Percentiles rank a stretch among this genome's conserved stretches.
Evolutionary conservation across 2,113 vertebrate species (phyloP).

Genomic region (Aptenodytes forsteri): DNA sequence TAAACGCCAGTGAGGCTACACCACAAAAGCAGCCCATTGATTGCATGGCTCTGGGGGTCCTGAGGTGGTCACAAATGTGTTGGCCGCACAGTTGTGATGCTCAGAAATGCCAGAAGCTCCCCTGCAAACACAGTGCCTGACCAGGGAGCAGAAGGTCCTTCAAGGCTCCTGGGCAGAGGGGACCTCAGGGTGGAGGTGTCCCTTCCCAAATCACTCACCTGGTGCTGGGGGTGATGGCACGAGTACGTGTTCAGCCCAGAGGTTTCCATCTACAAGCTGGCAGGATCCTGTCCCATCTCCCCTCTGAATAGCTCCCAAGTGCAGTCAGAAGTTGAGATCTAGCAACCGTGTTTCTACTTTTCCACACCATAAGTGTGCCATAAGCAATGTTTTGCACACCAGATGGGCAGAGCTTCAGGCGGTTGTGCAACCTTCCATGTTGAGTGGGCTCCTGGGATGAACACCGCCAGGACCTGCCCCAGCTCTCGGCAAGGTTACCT

Average conservation of each 20-base stretch:
- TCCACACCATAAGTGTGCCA: background rate
- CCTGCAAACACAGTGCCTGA: background rate
- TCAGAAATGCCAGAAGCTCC: background rate
- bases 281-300: background rate
- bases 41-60: accelerated
- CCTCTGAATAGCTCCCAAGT: background rate
- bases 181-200: background rate
- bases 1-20: accelerated
- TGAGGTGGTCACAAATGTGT: accelerated
- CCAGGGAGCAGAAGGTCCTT: background rate
- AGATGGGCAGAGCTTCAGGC: background rate
- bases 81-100: background rate
- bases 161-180: background rate
- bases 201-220: background rate
- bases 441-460: background rate
- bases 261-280: background rate
- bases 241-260: background rate
- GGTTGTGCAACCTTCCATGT: background rate
- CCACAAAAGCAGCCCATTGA: background rate
- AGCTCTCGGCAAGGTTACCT: background rate
- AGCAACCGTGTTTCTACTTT: background rate
- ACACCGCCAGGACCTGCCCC: background rate
- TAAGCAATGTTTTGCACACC: background rate
- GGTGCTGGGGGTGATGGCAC: background rate
- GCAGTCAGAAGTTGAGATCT: background rate